phyloP scores from a whole-genome alignment of 2,888 invertebrate species.

The Smittia aterrima region DNA sequence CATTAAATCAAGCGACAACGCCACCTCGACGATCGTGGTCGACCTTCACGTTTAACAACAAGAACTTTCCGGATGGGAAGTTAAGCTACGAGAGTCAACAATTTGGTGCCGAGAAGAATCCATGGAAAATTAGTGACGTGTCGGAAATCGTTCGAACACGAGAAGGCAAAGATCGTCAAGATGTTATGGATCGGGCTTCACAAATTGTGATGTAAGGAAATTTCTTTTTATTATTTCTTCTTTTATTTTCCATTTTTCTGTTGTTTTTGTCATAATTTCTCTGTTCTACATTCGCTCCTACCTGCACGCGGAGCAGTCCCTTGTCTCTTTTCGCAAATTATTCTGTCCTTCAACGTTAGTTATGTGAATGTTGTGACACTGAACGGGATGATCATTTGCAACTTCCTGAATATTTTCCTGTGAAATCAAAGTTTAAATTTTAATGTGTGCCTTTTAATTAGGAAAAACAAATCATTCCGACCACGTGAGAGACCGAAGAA shows the following conservation, averaged over 20 bases:
- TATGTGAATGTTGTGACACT: slow-evolving; percentile 36
- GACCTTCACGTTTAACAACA: slow-evolving; percentile 47
- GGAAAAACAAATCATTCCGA: slow-evolving; percentile 90
- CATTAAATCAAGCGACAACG: slow-evolving; percentile 44
- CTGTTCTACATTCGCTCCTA: slow-evolving; percentile 47
- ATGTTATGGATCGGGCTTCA: slow-evolving; percentile 81
- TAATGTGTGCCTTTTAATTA: slow-evolving; percentile 50
- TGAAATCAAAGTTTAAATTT: slow-evolving; percentile 16
- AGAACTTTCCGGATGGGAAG: slow-evolving; percentile 48
- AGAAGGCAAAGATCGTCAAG: slow-evolving; percentile 49
- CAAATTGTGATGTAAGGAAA: slow-evolving; percentile 81
- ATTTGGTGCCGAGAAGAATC: slow-evolving; percentile 45
- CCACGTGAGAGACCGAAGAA: slow-evolving; percentile 83
- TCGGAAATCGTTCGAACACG: slow-evolving; percentile 44
- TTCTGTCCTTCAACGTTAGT: slow-evolving; percentile 10
- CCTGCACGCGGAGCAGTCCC: slow-evolving; percentile 12
- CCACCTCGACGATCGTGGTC: slow-evolving; percentile 47
- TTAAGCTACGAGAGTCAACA: slow-evolving; percentile 46
- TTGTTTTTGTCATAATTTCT: slow-evolving; percentile 1
- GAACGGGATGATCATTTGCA: slow-evolving; percentile 21
- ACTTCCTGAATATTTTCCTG: slow-evolving; percentile 24
- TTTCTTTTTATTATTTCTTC: slow-evolving; percentile 43
- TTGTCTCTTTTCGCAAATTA: slow-evolving; percentile 33
- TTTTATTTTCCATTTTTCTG: slow-evolving; percentile 26
- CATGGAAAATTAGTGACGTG: slow-evolving; percentile 47